These are phyloP conservation scores for Zaprionus ghesquierei DNA, from an alignment of 1,140 invertebrate species.

Conservation along the genomic window DNA sequence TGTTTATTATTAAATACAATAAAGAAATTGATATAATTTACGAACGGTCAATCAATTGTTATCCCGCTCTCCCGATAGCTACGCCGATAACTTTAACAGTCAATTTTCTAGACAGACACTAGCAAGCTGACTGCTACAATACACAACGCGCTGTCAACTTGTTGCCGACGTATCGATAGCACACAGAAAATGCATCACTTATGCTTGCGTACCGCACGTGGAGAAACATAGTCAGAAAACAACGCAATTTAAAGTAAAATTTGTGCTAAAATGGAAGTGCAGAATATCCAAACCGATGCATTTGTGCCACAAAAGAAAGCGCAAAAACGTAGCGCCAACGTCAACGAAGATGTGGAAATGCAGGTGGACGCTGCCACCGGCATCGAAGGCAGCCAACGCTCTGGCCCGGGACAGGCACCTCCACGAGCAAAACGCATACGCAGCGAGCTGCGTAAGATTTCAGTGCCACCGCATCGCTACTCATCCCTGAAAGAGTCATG, in stretches of 20 bases:
- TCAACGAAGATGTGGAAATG: constrained; percentile 83
- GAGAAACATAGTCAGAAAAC: constrained; percentile 16
- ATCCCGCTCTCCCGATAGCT: background rate
- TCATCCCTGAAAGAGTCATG: constrained; percentile 97
- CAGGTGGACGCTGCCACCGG: constrained; percentile 87
- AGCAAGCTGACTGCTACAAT: constrained; percentile 13
- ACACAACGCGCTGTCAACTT: background rate
- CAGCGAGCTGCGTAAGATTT: constrained; percentile 86
- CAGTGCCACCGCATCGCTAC: constrained; percentile 90
- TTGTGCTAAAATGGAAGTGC: constrained; percentile 52
- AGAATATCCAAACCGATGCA: constrained; percentile 84
- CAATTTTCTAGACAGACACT: background rate
- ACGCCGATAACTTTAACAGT: background rate
- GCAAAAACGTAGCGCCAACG: constrained; percentile 83
- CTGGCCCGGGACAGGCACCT: constrained; percentile 63
- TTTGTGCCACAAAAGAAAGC: constrained; percentile 84
- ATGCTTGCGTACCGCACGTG: constrained; percentile 28
- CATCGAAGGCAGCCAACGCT: constrained; percentile 83
- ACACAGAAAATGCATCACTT: constrained; percentile 5
- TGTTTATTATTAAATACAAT: background rate
- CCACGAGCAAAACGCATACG: constrained; percentile 84
- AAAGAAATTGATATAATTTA: background rate
- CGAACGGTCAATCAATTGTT: background rate
- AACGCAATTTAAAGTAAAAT: background rate
- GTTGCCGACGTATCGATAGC: constrained; percentile 6